A percentile compares a stretch with the other conserved stretches of the same genome.
Conservation (phyloP, 2,797 vertebrate species). For the Sebastolobus alascanus region DNA sequence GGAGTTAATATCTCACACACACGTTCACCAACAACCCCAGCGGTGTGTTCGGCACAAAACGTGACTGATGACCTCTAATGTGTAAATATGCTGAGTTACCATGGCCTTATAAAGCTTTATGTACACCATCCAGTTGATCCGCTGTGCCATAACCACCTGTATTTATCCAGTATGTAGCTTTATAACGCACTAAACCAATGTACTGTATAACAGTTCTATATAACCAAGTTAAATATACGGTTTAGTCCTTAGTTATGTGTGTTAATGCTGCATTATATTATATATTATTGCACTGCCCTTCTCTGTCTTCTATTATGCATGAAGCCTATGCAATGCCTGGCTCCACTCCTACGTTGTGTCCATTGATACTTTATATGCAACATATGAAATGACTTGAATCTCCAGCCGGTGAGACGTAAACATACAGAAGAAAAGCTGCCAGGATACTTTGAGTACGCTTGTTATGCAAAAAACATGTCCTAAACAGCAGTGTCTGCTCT, state of each 20-base stretch:
- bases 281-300: slow-evolving; percentile 38
- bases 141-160: slow-evolving; percentile 35
- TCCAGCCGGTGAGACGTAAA: not conserved
- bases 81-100: slow-evolving; percentile 5
- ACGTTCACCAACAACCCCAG: not conserved
- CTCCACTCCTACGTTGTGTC: not conserved
- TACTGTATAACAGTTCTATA: slow-evolving; percentile 22
- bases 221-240: not conserved
- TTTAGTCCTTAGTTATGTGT: not conserved
- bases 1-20: not conserved
- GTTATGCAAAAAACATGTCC: slow-evolving; percentile 51
- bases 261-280: slow-evolving; percentile 1
- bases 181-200: not conserved
- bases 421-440: not conserved
- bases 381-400: slow-evolving; percentile 37
- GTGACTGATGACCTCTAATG: too few relatives aligned
- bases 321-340: slow-evolving; percentile 53
- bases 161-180: slow-evolving; percentile 35
- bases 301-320: slow-evolving; percentile 30
- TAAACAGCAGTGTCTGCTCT: not conserved
- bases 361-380: slow-evolving; percentile 49
- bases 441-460: not conserved
- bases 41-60: not conserved
- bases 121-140: slow-evolving; percentile 6
- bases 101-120: slow-evolving; percentile 37